Percentiles rank a stretch among this genome's conserved stretches.
Evolutionary conservation across 2,888 invertebrate genomes (phyloP).

Genomic region (Allolobophora icterica): DNA sequence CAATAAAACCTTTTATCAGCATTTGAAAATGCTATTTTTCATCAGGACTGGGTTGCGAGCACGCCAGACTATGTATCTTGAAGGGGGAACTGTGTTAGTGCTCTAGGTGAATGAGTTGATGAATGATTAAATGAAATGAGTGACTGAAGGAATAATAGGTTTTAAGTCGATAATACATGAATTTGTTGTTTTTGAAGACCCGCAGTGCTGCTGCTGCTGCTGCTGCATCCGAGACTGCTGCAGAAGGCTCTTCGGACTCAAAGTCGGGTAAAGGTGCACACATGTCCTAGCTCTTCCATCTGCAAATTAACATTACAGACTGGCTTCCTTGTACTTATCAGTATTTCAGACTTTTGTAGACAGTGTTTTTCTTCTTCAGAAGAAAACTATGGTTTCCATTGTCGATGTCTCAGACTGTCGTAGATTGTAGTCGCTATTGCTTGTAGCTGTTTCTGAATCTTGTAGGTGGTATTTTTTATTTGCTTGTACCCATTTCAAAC

Average conservation of each 20-base stretch:
- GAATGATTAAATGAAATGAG: not conserved
- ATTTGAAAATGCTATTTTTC: not conserved
- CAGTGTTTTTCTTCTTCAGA: not conserved
- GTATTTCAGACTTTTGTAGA: not conserved
- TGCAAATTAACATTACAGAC: not conserved
- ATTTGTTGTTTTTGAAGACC: not conserved
- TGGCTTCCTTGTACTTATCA: not conserved
- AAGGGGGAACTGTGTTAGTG: not conserved
- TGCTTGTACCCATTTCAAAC: not conserved
- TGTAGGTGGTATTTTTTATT: not conserved
- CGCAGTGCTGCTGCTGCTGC: not conserved
- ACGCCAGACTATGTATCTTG: not conserved
- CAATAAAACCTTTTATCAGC: not conserved
- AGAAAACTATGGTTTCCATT: not conserved
- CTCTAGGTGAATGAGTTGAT: not conserved
- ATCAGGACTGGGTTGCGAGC: not conserved
- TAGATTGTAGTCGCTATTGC: constrained; percentile 17
- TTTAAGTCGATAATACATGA: not conserved
- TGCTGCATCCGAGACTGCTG: not conserved
- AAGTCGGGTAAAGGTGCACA: not conserved
- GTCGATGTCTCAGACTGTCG: not conserved
- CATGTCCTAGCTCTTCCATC: not conserved
- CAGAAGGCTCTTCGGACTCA: not conserved
- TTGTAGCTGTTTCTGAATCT: not conserved
- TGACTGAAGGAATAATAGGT: not conserved